Percentiles rank a stretch among this genome's conserved stretches.
These are phyloP conservation scores for Agelaius tricolor DNA, from an alignment of 2,113 vertebrate genomes.

Conservation along the genomic window DNA sequence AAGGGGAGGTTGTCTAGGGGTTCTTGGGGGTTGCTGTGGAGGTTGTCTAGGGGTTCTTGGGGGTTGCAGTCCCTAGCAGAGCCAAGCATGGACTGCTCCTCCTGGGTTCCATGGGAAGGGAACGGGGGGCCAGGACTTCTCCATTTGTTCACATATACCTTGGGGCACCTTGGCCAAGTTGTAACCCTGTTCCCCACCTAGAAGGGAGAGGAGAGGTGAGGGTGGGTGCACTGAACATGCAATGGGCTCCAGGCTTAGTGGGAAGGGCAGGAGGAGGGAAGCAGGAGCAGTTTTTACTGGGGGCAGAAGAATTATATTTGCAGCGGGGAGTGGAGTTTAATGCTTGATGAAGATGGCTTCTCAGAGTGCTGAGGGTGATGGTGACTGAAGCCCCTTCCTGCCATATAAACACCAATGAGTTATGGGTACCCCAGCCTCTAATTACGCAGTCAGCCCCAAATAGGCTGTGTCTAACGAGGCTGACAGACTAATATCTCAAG, in stretches of 20 bases:
- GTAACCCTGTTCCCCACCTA: rapidly evolving
- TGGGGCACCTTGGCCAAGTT: not conserved
- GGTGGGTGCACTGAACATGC: not conserved
- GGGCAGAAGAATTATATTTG: not conserved
- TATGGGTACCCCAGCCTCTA: slow-evolving; percentile 75
- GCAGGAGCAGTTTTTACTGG: not conserved
- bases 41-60: not conserved
- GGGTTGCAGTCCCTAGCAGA: not conserved
- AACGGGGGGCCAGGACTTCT: not conserved
- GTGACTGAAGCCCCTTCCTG: slow-evolving; percentile 25
- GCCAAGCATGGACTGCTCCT: not conserved
- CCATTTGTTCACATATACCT: not conserved
- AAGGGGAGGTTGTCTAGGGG: not conserved
- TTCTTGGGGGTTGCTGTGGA: not conserved
- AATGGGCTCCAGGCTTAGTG: not conserved
- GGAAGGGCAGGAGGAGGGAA: not conserved
- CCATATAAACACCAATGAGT: slow-evolving; percentile 67
- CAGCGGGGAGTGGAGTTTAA: not conserved
- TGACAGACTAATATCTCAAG: slow-evolving; percentile 78
- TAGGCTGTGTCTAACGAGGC: slow-evolving; percentile 73
- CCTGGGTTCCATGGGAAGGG: not conserved
- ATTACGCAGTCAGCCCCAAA: slow-evolving; percentile 76
- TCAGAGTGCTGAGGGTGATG: slow-evolving; percentile 30
- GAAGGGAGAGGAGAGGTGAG: not conserved
- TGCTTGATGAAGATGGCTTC: slow-evolving; percentile 45